Evolutionary conservation across 2,888 invertebrate species (phyloP).

Genomic region (Dryomyza anilis): DNA sequence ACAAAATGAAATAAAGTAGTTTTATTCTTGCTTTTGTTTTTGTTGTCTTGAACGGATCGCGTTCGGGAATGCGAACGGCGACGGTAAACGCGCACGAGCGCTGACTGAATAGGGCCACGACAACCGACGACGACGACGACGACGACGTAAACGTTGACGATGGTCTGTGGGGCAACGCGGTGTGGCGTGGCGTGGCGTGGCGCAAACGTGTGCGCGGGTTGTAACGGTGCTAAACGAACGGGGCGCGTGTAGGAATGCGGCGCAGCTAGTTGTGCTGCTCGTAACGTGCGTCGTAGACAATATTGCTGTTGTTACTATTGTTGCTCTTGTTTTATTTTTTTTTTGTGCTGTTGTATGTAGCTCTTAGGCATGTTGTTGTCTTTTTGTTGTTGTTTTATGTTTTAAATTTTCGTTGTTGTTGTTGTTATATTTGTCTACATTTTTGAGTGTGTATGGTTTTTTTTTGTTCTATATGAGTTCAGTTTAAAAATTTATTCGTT

Average conservation of each 20-base stretch:
- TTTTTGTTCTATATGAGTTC: not conserved
- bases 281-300: not conserved
- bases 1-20: not conserved
- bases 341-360: slow-evolving; percentile 32
- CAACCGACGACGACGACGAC: not conserved
- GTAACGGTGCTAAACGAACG: slow-evolving; percentile 31
- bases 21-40: not conserved
- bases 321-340: slow-evolving; percentile 41
- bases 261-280: slow-evolving; percentile 29
- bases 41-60: not conserved
- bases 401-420: not conserved
- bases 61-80: not conserved
- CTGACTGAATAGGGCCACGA: not conserved
- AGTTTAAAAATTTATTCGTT: slow-evolving; percentile 6
- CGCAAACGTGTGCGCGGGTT: slow-evolving; percentile 13
- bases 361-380: not conserved
- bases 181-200: not conserved
- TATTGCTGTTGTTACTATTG: slow-evolving; percentile 14
- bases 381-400: not conserved
- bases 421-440: not conserved
- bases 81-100: not conserved
- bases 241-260: slow-evolving; percentile 36
- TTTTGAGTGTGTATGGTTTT: not conserved
- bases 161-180: not conserved
- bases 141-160: no score